A percentile compares a stretch with the other conserved stretches of the same genome.
Conservation (phyloP, 2,888 invertebrate genomes). For the Epirrita christyi region DNA sequence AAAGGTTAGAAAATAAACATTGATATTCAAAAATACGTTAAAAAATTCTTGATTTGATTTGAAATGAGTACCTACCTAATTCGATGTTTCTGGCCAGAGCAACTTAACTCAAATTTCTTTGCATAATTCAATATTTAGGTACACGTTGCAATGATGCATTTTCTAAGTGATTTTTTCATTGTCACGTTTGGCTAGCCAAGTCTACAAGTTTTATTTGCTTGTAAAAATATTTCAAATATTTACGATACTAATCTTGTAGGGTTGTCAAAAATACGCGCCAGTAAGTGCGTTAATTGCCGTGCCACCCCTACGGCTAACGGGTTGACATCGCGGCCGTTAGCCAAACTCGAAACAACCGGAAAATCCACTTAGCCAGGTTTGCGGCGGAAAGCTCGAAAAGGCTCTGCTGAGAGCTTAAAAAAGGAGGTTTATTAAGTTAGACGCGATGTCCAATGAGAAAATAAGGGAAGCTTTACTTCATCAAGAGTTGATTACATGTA, state of each 20-base stretch:
- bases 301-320: conserved; percentile 62
- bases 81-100: no score
- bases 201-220: no score
- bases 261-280: conserved; percentile 6
- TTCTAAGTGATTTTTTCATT: no score
- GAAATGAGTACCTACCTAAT: no score
- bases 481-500: neutral
- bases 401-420: conserved; percentile 49
- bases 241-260: neutral
- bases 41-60: no score
- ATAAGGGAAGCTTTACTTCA: neutral
- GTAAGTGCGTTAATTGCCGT: conserved; percentile 23
- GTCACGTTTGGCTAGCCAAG: no score
- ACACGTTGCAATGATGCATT: no score
- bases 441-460: neutral
- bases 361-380: conserved; percentile 76
- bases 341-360: conserved; percentile 68
- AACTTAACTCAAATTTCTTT: no score
- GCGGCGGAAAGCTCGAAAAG: conserved; percentile 49
- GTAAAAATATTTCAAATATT: no score
- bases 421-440: conserved; percentile 47
- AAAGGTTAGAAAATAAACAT: no score
- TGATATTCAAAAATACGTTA: no score
- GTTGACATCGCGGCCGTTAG: conserved; percentile 72
- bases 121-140: no score